Conservation (phyloP, 2,888 invertebrate genomes). For the Dryobota labecula region DNA sequence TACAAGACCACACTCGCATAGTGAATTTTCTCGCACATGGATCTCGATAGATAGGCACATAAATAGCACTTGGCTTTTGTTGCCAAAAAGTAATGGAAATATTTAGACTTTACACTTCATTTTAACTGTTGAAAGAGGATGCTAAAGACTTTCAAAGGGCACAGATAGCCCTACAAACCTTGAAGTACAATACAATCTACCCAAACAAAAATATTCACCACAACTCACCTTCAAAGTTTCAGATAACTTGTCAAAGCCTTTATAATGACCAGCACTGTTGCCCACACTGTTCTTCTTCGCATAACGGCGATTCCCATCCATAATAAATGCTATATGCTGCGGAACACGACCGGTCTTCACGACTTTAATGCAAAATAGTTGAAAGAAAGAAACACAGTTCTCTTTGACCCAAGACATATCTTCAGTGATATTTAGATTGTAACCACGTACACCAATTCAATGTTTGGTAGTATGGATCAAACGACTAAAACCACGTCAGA, state of each 20-base stretch:
- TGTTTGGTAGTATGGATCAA: not conserved
- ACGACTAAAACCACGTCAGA: slow-evolving; percentile 42
- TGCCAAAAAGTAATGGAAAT: not conserved
- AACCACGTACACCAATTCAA: slow-evolving; percentile 4
- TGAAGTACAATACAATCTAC: not conserved
- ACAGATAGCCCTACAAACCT: not conserved
- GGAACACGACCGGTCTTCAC: slow-evolving; percentile 96
- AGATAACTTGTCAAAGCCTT: slow-evolving; percentile 95
- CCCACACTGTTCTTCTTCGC: slow-evolving; percentile 95
- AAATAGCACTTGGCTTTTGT: not conserved
- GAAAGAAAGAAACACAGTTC: slow-evolving; percentile 93
- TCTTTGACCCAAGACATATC: slow-evolving; percentile 94
- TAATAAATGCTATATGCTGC: slow-evolving; percentile 98
- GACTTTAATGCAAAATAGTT: slow-evolving; percentile 93
- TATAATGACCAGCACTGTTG: slow-evolving; percentile 95
- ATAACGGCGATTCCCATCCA: slow-evolving; percentile 99
- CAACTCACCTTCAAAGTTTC: slow-evolving; percentile 93
- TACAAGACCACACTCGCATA: too few species aligned
- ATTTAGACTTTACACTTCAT: not conserved
- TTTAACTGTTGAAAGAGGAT: not conserved
- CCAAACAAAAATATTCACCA: not conserved
- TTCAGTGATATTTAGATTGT: not conserved
- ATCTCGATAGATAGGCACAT: too few species aligned
- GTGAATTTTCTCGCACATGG: too few species aligned
- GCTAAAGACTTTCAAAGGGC: not conserved